These are phyloP conservation scores for Hololepta plana DNA, from an alignment of 2,888 invertebrate species.

Conservation along the genomic window DNA sequence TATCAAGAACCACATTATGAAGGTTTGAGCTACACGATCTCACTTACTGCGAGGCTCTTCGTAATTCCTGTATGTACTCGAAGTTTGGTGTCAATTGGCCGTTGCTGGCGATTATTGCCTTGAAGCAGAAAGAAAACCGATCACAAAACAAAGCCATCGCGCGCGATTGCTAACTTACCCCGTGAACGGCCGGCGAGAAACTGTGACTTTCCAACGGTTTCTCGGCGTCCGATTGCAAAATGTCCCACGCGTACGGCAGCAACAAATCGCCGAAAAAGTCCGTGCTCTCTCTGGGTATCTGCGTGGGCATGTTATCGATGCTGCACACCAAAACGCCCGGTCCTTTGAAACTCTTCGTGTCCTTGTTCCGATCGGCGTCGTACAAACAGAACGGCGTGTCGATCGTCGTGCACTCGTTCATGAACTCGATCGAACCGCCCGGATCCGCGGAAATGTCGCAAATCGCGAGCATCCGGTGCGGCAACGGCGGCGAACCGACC, in stretches of 20 bases:
- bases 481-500: conserved; percentile 70
- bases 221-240: conserved; percentile 68
- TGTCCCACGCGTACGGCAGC: conserved; percentile 74
- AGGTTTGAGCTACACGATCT: no score
- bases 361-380: conserved; percentile 95
- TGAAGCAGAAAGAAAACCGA: conserved; percentile 20
- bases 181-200: conserved; percentile 52
- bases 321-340: conserved; percentile 98
- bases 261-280: conserved; percentile 94
- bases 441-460: conserved; percentile 99
- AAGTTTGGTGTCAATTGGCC: conserved; percentile 82
- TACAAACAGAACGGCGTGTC: conserved; percentile 99
- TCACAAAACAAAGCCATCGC: no score
- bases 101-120: conserved; percentile 95
- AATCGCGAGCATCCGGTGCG: conserved; percentile 83
- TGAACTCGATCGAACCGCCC: conserved; percentile 77
- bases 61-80: conserved; percentile 84
- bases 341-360: conserved; percentile 89
- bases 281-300: conserved; percentile 90
- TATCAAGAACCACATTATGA: no score
- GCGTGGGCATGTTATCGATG: conserved; percentile 99
- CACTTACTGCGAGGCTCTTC: conserved; percentile 31
- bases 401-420: conserved; percentile 99
- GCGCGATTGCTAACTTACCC: conserved; percentile 33
- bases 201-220: conserved; percentile 59